Base-by-base conservation (phyloP, 1,140 invertebrate species). In the Uloborus diversus region DNA sequence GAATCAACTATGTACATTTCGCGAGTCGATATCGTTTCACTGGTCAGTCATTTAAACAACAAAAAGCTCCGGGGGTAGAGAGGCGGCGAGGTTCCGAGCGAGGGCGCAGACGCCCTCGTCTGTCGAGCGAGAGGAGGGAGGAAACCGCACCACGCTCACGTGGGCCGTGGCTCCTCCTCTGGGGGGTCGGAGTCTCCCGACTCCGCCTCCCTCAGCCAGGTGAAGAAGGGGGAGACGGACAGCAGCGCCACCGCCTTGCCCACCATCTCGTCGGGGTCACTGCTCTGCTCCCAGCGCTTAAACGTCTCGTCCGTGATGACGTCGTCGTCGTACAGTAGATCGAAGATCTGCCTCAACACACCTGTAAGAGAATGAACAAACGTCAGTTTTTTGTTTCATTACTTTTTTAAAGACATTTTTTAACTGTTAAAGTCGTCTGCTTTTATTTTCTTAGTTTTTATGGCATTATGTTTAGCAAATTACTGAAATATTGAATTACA, bases 261-360 rank as follows among this genome's bases (percentile, higher is more conserved):
- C 61, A 89, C 88, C 20, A 86, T 85, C 83, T 90, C 90, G 0
- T 85, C 83, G 17, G 88, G 86, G 78, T 88, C 88, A 9, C 86
- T 84, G 82, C 85, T 88, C 4, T 84, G 84, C 79, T 90, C 87
- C 91, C 91, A 92, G 57, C 88, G 85, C 42, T 89, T 84, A 82
- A 91, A 92, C 61, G 89, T 88, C 70, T 92, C 90, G 80, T 88
- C 89, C 57, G 89, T 90, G 80, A 92, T 89, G 59, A 91, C 84
- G 81, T 89, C 88, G 78, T 89, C 86, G 81, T 91, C 89, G 71
- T 88, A 90, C n/a, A 92, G 84, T 17, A 84, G 84, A 59, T 89
- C 88, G 85, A 91, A 90, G 70, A 90, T 88, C 76, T 85, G 83
- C 5, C 86, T 82, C 42, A 91, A 84, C 42, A 91, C 82, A 83